phyloP scores from a whole-genome alignment of 2,888 invertebrate genomes.

The Drosophila colorata region DNA sequence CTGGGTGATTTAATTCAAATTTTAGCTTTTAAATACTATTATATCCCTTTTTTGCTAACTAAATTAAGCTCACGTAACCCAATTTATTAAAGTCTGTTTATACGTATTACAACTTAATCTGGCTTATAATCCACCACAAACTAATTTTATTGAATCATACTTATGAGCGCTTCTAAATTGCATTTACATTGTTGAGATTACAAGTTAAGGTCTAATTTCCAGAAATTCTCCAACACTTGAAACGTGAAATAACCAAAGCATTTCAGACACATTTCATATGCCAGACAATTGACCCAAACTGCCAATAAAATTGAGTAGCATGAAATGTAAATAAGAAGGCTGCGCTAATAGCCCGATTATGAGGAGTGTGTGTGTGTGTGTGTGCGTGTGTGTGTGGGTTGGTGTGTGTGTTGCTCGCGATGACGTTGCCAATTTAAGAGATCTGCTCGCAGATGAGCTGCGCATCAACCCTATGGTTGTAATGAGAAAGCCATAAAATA shows the following conservation, averaged over 20 bases:
- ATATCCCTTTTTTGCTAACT: too few relatives aligned
- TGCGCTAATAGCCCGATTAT: slow-evolving; percentile 77
- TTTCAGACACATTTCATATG: slow-evolving; percentile 54
- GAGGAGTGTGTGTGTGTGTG: slow-evolving; percentile 31
- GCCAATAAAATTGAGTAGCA: slow-evolving; percentile 75
- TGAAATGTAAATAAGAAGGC: slow-evolving; percentile 76
- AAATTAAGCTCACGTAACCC: too few relatives aligned
- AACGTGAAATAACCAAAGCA: slow-evolving; percentile 33
- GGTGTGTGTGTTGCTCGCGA: slow-evolving; percentile 21
- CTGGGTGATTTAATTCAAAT: too few relatives aligned
- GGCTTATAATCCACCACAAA: background rate
- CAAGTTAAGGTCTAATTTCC: slow-evolving; percentile 12
- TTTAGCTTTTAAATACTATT: too few relatives aligned
- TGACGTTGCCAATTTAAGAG: slow-evolving; percentile 73
- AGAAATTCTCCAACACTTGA: slow-evolving; percentile 15
- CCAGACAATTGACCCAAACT: slow-evolving; percentile 79
- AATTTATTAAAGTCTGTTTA: background rate
- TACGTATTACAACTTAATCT: slow-evolving; percentile 8
- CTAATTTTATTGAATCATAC: background rate
- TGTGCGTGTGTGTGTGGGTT: slow-evolving; percentile 3
- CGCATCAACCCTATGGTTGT: slow-evolving; percentile 36
- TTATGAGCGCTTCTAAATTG: slow-evolving; percentile 11
- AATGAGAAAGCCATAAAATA: slow-evolving; percentile 81
- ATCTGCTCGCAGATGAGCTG: slow-evolving; percentile 37
- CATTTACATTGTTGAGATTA: slow-evolving; percentile 9